Percentiles rank a stretch among this genome's conserved stretches.
Evolutionary conservation across 2,797 vertebrate species (phyloP).

Genomic region (Mus caroli): DNA sequence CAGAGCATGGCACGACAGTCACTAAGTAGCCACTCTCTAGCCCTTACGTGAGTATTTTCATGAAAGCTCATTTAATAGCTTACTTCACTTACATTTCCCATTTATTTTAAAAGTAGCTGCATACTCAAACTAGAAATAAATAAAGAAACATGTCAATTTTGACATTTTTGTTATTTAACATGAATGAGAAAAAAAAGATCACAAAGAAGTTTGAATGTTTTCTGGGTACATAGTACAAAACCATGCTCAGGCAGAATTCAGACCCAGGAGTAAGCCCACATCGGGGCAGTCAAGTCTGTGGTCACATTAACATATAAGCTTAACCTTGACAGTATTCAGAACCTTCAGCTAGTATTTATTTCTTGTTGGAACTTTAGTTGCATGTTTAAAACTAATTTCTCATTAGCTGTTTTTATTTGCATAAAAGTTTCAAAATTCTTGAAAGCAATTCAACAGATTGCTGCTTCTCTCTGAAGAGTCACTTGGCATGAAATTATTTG

Average conservation of each 20-base stretch:
- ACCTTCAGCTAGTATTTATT: constrained; percentile 10
- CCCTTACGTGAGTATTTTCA: background rate
- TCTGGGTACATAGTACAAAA: background rate
- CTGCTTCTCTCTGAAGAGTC: constrained; percentile 17
- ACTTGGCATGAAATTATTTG: constrained; percentile 59
- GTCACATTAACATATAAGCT: constrained; percentile 36
- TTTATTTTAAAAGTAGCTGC: constrained; percentile 20
- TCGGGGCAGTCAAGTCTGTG: background rate
- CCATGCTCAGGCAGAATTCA: constrained; percentile 9
- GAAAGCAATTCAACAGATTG: constrained; percentile 51
- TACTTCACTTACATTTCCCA: constrained; percentile 5
- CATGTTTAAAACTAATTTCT: background rate
- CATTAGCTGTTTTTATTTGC: constrained; percentile 33
- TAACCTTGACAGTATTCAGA: constrained; percentile 9
- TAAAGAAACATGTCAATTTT: background rate
- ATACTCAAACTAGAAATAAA: background rate
- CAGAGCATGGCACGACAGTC: background rate
- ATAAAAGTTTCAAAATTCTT: constrained; percentile 52
- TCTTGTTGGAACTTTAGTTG: background rate
- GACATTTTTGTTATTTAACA: constrained; percentile 24
- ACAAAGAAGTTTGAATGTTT: constrained; percentile 11
- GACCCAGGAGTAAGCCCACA: background rate
- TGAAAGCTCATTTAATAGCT: background rate
- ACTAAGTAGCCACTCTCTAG: background rate
- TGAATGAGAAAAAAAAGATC: background rate